phyloP scores from a whole-genome alignment of 2,888 invertebrate species.

The Disparrhopalites patrizii region DNA sequence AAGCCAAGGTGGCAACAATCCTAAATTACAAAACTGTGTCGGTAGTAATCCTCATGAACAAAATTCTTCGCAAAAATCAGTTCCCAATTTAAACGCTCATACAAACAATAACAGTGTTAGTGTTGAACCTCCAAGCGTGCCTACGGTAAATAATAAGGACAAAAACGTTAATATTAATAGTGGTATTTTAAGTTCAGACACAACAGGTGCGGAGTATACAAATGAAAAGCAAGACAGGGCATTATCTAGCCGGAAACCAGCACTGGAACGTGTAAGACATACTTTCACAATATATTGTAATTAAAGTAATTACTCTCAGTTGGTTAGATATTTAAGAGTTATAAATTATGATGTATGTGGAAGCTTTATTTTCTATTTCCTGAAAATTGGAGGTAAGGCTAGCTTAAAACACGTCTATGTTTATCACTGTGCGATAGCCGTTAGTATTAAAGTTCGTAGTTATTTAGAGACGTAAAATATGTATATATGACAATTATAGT shows the following conservation, averaged over 20 bases:
- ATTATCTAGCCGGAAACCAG: slow-evolving; percentile 39
- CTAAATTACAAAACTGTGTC: slow-evolving; percentile 23
- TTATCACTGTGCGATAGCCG: too few relatives aligned
- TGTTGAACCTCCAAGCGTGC: slow-evolving; percentile 29
- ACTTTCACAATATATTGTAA: too few relatives aligned
- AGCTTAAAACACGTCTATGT: too few relatives aligned
- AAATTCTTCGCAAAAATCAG: slow-evolving; percentile 10
- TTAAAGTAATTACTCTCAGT: too few relatives aligned
- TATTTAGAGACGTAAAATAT: too few relatives aligned
- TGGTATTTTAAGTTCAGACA: slow-evolving; percentile 2
- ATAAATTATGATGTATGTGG: too few relatives aligned
- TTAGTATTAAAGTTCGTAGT: too few relatives aligned
- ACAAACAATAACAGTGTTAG: slow-evolving; percentile 25
- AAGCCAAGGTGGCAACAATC: slow-evolving; percentile 16
- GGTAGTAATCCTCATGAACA: slow-evolving; percentile 1
- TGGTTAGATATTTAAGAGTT: too few relatives aligned
- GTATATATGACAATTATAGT: neutral
- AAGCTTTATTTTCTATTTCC: too few relatives aligned
- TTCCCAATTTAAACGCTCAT: neutral
- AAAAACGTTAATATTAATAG: slow-evolving; percentile 29
- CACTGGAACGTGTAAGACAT: slow-evolving; percentile 47
- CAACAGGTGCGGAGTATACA: slow-evolving; percentile 35
- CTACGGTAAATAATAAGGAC: slow-evolving; percentile 28
- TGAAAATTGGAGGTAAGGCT: too few relatives aligned
- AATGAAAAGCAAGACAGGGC: slow-evolving; percentile 33